phyloP scores from a whole-genome alignment of 2,113 vertebrate genomes.

The Crotophaga sulcirostris region DNA sequence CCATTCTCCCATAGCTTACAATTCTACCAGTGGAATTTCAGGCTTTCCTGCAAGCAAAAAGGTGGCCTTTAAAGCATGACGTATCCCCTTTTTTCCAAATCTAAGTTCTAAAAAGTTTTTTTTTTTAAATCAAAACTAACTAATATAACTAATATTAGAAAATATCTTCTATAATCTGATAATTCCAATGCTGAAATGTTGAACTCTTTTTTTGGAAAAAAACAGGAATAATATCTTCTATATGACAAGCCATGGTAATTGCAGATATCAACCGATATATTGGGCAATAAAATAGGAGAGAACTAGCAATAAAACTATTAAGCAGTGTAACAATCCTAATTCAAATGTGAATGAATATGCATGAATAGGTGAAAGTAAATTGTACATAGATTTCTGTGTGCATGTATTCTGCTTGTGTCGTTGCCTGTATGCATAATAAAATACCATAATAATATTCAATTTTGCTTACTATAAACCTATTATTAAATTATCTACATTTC shows the following conservation, averaged over 20 bases:
- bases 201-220: background rate
- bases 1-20: background rate
- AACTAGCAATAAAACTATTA: background rate
- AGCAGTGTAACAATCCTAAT: background rate
- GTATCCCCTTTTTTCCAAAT: background rate
- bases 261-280: background rate
- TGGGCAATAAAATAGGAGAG: background rate
- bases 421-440: background rate
- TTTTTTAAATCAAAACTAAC: background rate
- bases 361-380: background rate
- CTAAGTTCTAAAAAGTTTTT: background rate
- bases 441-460: background rate
- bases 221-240: background rate
- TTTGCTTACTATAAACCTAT: background rate
- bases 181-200: background rate
- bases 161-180: background rate
- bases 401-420: background rate
- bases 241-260: rapidly evolving
- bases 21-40: background rate
- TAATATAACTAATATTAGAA: background rate
- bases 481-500: background rate
- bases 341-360: background rate
- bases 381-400: background rate
- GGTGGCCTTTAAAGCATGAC: background rate
- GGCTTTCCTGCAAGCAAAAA: background rate